These are phyloP conservation scores for Ovis canadensis DNA, from an alignment of 2,113 vertebrate genomes.

Conservation along the genomic window DNA sequence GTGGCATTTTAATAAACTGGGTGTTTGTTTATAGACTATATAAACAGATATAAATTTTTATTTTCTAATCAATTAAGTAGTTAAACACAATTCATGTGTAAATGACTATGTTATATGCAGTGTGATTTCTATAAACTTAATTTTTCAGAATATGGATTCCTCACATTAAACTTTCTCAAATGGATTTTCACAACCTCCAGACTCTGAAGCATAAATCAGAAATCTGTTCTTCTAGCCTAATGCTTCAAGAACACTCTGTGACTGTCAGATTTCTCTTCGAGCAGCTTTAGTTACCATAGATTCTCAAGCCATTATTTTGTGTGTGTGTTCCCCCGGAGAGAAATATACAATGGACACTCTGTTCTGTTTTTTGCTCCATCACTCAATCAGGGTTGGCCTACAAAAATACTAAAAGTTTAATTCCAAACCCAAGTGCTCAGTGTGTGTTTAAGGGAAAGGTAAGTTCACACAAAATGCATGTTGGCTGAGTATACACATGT, in stretches of 20 bases:
- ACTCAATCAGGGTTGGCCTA: constrained; percentile 35
- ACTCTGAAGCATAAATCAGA: constrained; percentile 63
- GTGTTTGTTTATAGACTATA: constrained; percentile 32
- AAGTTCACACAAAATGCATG: not conserved
- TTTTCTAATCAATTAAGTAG: constrained; percentile 58
- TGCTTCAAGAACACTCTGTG: constrained; percentile 43
- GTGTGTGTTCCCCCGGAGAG: not conserved
- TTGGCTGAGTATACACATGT: not conserved
- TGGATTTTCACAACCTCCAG: constrained; percentile 50
- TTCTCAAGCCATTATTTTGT: constrained; percentile 52
- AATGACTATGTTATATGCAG: constrained; percentile 43
- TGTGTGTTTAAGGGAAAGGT: not conserved
- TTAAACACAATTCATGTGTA: constrained; percentile 62
- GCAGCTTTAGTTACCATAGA: constrained; percentile 54
- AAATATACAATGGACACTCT: constrained; percentile 35
- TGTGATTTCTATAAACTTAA: constrained; percentile 42
- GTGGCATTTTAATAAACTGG: constrained; percentile 37
- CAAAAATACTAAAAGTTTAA: constrained; percentile 26
- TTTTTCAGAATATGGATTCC: constrained; percentile 51
- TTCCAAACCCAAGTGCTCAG: not conserved
- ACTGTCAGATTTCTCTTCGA: constrained; percentile 62
- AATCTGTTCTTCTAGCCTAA: constrained; percentile 51
- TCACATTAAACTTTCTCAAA: constrained; percentile 49
- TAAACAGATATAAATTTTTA: constrained; percentile 51
- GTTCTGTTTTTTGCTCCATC: constrained; percentile 4